A percentile compares a stretch with the other conserved stretches of the same genome.
Conservation (phyloP, 53 echinoderm and acorn worm species). For the Arbacia lixula region DNA sequence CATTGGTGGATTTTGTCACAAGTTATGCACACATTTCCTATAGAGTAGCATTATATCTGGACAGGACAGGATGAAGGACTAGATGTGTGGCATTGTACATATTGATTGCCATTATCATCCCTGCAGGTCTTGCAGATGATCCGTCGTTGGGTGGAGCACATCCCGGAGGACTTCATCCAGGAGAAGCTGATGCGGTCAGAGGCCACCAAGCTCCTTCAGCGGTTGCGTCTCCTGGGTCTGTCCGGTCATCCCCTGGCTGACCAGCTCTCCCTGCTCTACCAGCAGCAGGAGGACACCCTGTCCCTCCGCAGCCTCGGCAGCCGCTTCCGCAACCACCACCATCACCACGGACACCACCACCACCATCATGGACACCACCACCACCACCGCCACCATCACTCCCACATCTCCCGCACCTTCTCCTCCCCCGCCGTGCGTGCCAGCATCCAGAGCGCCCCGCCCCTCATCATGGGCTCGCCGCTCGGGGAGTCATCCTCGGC, state of each 20-base stretch:
- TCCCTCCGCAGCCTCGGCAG: slow-evolving; percentile 48
- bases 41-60: no score
- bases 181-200: slow-evolving; percentile 70
- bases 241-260: slow-evolving; percentile 50
- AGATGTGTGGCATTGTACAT: no score
- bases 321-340: slow-evolving; percentile 47
- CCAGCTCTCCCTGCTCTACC: slow-evolving; percentile 49
- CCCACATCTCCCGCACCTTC: slow-evolving; percentile 55
- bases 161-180: slow-evolving; percentile 74
- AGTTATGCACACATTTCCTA: no score
- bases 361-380: no score
- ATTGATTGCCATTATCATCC: no score
- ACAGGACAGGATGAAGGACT: no score
- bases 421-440: slow-evolving; percentile 47
- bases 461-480: slow-evolving; percentile 54
- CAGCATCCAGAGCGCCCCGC: slow-evolving; percentile 55
- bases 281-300: slow-evolving; percentile 50
- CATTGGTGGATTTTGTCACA: no score
- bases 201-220: slow-evolving; percentile 65
- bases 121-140: slow-evolving; percentile 68
- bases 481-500: slow-evolving; percentile 23
- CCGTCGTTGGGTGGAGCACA: slow-evolving; percentile 68
- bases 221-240: slow-evolving; percentile 65
- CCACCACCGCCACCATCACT: slow-evolving; percentile 39
- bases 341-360: slow-evolving; percentile 33